Percentiles rank a stretch among this genome's conserved stretches.
These are phyloP conservation scores for Watsonalla binaria DNA, from an alignment of 2,888 invertebrate genomes.

Conservation along the genomic window DNA sequence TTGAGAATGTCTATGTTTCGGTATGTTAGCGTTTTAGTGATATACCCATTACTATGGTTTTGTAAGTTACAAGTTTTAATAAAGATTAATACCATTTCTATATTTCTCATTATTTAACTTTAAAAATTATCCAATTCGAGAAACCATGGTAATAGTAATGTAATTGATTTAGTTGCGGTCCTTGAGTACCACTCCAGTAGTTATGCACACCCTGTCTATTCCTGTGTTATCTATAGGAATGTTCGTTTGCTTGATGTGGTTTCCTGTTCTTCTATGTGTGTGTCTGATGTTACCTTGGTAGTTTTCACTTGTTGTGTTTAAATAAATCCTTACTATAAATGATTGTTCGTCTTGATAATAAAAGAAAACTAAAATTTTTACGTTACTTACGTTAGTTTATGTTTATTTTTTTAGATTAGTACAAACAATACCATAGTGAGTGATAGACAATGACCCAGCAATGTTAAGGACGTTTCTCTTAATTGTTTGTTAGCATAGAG, in stretches of 20 bases:
- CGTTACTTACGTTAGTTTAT: too few species aligned
- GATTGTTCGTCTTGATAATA: too few species aligned
- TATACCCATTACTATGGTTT: constrained; percentile 31
- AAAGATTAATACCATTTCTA: not conserved
- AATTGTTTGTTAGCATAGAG: not conserved
- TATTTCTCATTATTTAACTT: constrained; percentile 1
- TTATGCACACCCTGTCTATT: constrained; percentile 43
- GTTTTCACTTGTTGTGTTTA: not conserved
- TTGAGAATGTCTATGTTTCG: constrained; percentile 16
- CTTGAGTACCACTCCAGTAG: constrained; percentile 51
- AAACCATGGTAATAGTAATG: constrained; percentile 50
- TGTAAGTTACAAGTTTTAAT: constrained; percentile 7
- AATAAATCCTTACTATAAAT: too few species aligned
- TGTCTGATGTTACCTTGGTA: constrained; percentile 5
- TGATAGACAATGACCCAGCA: not conserved
- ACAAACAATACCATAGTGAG: too few species aligned
- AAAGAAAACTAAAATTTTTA: too few species aligned
- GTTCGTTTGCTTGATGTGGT: constrained; percentile 28
- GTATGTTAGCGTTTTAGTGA: constrained; percentile 10
- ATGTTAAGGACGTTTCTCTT: not conserved
- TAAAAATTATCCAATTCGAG: constrained; percentile 16
- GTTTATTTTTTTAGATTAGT: too few species aligned
- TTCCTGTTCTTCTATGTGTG: constrained; percentile 20
- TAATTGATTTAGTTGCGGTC: constrained; percentile 51
- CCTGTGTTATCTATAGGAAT: constrained; percentile 26